Evolutionary conservation across 1,140 invertebrate genomes (phyloP).

Genomic region (Gonatopus flavifemur): DNA sequence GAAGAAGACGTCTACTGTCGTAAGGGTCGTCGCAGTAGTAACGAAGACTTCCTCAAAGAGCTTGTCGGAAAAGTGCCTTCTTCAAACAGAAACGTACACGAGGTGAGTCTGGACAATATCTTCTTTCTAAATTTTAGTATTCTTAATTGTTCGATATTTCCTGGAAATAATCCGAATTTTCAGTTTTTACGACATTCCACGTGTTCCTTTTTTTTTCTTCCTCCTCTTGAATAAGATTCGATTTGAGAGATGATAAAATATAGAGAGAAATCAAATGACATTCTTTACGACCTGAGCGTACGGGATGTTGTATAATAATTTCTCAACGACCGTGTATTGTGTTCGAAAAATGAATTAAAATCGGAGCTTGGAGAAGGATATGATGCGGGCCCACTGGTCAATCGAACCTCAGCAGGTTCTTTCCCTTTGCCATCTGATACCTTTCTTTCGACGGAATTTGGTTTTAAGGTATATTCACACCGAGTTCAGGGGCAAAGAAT

Average conservation of each 20-base stretch:
- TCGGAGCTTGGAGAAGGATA: conserved; percentile 36
- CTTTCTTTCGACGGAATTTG: conserved; percentile 39
- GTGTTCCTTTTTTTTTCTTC: neutral
- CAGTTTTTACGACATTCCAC: too few species aligned
- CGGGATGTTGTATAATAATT: neutral
- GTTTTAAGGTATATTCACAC: conserved; percentile 26
- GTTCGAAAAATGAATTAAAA: conserved; percentile 34
- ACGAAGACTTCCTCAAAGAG: conserved; percentile 34
- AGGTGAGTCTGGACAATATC: too few species aligned
- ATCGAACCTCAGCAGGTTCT: conserved; percentile 44
- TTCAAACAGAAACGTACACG: conserved; percentile 6
- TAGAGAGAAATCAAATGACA: too few species aligned
- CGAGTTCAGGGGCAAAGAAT: too few species aligned
- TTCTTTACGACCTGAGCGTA: too few species aligned
- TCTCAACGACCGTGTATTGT: conserved; percentile 10
- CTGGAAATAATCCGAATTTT: too few species aligned
- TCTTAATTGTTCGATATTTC: too few species aligned
- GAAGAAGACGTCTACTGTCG: too few species aligned
- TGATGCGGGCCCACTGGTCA: conserved; percentile 23
- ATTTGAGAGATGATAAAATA: too few species aligned
- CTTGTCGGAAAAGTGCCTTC: conserved; percentile 47
- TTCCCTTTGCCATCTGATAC: conserved; percentile 35
- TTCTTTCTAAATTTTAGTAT: too few species aligned
- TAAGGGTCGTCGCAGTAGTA: conserved; percentile 26
- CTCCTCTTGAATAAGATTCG: too few species aligned